A percentile compares a stretch with the other conserved stretches of the same genome.
phyloP scores from a whole-genome alignment of 2,797 vertebrate species.

The Triplophysa yarkandensis region DNA sequence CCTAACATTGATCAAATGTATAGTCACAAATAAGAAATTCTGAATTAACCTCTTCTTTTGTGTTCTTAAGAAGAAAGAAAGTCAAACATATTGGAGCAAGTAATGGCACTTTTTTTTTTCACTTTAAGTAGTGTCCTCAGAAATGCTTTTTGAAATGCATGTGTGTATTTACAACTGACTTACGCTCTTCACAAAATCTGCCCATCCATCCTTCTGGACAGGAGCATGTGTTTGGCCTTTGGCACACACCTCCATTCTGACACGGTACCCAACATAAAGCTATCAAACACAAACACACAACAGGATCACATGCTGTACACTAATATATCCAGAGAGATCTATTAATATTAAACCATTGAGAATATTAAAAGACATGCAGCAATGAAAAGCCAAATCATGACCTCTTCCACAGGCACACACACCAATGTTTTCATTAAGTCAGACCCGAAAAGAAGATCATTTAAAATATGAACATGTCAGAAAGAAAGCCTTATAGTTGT shows the following conservation, averaged over 20 bases:
- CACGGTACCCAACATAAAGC: conserved; percentile 92
- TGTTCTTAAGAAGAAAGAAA: no score
- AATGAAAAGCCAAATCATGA: background rate
- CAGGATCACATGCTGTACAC: background rate
- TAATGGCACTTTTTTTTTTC: no score
- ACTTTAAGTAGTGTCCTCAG: background rate
- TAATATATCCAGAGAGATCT: background rate
- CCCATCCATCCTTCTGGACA: conserved; percentile 98
- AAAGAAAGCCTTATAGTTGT: background rate
- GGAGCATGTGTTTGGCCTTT: conserved; percentile 89
- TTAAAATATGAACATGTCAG: background rate
- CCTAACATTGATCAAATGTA: background rate
- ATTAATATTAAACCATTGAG: background rate
- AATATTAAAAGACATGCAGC: conserved; percentile 23
- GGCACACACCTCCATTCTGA: conserved; percentile 92
- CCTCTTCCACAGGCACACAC: background rate
- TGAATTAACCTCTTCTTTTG: no score
- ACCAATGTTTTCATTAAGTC: background rate
- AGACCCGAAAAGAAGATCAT: background rate
- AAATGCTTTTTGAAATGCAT: background rate
- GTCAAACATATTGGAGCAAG: no score
- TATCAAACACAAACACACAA: conserved; percentile 64
- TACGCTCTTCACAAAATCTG: conserved; percentile 93
- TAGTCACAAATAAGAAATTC: background rate
- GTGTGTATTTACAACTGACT: conserved; percentile 63